Evolutionary conservation across 2,797 vertebrate species (phyloP).

Genomic region (Sorex maritimensis): DNA sequence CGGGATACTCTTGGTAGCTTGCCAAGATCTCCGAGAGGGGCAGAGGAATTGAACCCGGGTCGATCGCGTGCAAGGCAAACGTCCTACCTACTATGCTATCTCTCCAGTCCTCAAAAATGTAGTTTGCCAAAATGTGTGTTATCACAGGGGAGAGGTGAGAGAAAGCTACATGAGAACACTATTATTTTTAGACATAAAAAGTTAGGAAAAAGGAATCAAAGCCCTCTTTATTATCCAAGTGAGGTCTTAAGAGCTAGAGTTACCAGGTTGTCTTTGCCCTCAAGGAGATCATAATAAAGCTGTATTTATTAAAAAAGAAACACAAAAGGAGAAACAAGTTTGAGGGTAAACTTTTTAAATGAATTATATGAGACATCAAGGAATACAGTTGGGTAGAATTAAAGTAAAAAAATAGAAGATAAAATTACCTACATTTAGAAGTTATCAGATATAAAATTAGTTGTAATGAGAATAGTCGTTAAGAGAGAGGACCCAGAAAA

Average conservation of each 20-base stretch:
- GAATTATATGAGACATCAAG: too few relatives aligned
- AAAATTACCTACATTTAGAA: neutral
- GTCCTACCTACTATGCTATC: too few relatives aligned
- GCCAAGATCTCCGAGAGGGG: too few relatives aligned
- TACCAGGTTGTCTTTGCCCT: neutral
- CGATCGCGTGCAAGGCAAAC: too few relatives aligned
- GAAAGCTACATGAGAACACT: neutral
- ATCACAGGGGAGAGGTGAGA: neutral
- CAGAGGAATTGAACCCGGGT: too few relatives aligned
- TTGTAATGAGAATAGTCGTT: neutral
- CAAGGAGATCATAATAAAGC: neutral
- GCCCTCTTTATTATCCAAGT: too few relatives aligned
- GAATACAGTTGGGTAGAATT: neutral
- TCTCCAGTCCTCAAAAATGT: too few relatives aligned
- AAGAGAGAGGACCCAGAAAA: neutral
- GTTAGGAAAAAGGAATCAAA: too few relatives aligned
- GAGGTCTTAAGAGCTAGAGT: neutral
- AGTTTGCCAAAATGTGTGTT: neutral
- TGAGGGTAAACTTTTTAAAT: neutral
- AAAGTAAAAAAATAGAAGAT: neutral
- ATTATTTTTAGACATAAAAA: constrained; percentile 3
- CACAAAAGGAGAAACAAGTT: neutral
- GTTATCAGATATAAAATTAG: neutral
- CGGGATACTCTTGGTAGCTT: too few relatives aligned
- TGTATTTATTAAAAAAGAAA: neutral